Evolutionary conservation across 35 echinoderm and acorn worm genomes (phyloP), one percentile per base, ranked within the genome.

Genomic region (Strongylocentrotus purpuratus): DNA sequence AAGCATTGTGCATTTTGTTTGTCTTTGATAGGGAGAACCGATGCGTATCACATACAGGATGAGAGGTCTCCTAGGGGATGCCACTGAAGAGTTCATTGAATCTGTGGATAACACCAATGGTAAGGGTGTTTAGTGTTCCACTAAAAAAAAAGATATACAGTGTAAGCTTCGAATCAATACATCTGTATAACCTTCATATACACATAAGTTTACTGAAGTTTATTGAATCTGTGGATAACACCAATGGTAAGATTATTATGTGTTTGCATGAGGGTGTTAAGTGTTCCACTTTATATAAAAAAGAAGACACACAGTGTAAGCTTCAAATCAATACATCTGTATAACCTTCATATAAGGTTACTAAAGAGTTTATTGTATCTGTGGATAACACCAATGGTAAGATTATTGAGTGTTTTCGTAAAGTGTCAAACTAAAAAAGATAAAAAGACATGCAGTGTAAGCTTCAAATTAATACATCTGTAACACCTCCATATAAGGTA

Each of bases 21-120:
- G 10, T 46, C 8, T 46, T 41, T 46, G 32, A 31, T 89, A 99
- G 98, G 98, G 98, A 52, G 97, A 99, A 85, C 98, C 97, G 28
- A 98, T 98, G 98, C 94, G 97, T 33, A 98, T 98, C 87, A 94
- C 98, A 9, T 98, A 99, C 60, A 86, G 98, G 33, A 97, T 98
- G 96, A 95, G 98, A 88, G 98, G 98, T 45, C 94, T 99, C 20
- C 96, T 99, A 11, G 98, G 98, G 31, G 98, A 99, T 96, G 98
- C 98, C 48, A 99, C 98, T 18, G 98, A 99, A 60, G 98, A 99
- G 46, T 96, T 99, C 47, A 96, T 99, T 78, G 98, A 98, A 33
- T 96, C 96, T 89, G 88, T 99, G 33, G 95, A 99, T 60, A 98
- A 96, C 95, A 97, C 94, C 65, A 99, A 96, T 91, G 98, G 98